A percentile compares a stretch with the other conserved stretches of the same genome.
These are phyloP conservation scores for Lissocephala sabroskyi DNA, from an alignment of 2,888 invertebrate species.

Conservation along the genomic window DNA sequence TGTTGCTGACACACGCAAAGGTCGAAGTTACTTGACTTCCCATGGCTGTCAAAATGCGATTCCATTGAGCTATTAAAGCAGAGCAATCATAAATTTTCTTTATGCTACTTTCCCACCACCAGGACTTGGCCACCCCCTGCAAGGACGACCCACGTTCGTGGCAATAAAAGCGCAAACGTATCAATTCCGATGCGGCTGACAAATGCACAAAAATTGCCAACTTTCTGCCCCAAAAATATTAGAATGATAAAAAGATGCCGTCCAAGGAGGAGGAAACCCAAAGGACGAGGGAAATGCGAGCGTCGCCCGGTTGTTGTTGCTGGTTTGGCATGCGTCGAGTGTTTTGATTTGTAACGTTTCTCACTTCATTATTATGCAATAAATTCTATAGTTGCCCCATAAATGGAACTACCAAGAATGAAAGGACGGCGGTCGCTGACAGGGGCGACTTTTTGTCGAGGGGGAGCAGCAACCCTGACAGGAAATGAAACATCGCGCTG, in stretches of 20 bases:
- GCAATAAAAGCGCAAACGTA: conserved; percentile 61
- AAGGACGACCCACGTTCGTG: conserved; percentile 45
- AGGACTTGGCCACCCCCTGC: conserved; percentile 16
- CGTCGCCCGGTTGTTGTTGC: conserved; percentile 12
- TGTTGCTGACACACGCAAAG: too few relatives aligned
- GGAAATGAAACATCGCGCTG: conserved; percentile 45
- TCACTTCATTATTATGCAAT: conserved; percentile 71
- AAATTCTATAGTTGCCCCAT: conserved; percentile 43
- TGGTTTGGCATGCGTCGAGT: conserved; percentile 65
- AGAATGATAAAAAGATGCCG: conserved; percentile 60
- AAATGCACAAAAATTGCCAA: conserved; percentile 61
- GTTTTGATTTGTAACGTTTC: conserved; percentile 72
- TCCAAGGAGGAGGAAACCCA: conserved; percentile 4
- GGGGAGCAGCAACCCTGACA: conserved; percentile 4
- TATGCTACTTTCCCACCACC: too few relatives aligned
- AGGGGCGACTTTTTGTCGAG: conserved; percentile 21
- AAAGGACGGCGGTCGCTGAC: neutral
- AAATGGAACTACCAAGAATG: neutral
- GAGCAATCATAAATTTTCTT: too few relatives aligned
- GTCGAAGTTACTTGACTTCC: too few relatives aligned
- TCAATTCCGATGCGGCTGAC: conserved; percentile 68
- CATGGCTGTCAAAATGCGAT: too few relatives aligned
- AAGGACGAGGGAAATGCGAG: conserved; percentile 23
- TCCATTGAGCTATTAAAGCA: too few relatives aligned
- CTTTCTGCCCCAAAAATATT: conserved; percentile 54